phyloP scores from a whole-genome alignment of 2,113 vertebrate species.

The Neolamprologus kungweensis region DNA sequence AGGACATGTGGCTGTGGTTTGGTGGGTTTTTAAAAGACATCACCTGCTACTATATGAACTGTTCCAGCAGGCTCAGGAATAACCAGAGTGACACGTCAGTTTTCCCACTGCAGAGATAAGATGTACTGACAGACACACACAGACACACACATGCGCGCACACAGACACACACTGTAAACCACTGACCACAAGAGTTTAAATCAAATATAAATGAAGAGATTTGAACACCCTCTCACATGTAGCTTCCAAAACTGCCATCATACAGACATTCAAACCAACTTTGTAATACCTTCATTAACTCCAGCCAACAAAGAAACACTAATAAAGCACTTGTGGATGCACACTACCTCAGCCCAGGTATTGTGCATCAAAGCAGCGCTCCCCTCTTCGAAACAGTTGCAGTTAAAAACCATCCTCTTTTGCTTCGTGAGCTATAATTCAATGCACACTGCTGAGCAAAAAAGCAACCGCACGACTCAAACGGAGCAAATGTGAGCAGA shows the following conservation, averaged over 20 bases:
- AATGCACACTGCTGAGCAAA: background rate
- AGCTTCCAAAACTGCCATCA: background rate
- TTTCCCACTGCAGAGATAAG: constrained; percentile 53
- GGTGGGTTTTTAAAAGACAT: constrained; percentile 62
- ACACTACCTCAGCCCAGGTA: background rate
- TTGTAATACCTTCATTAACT: background rate
- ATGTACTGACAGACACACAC: constrained; percentile 4
- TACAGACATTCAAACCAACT: background rate
- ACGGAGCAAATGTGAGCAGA: background rate
- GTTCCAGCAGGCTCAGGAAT: constrained; percentile 50
- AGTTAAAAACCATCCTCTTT: background rate
- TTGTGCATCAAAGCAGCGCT: background rate
- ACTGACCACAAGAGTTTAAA: background rate
- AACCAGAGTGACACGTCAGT: constrained; percentile 47
- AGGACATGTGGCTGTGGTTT: constrained; percentile 63
- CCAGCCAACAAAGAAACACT: background rate
- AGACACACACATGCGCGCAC: background rate
- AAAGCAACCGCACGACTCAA: background rate
- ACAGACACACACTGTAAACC: background rate
- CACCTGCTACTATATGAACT: constrained; percentile 60
- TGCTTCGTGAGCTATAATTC: background rate
- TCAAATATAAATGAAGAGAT: background rate
- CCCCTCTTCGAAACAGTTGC: background rate
- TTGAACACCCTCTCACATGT: background rate
- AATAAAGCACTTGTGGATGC: background rate